Base-by-base conservation (phyloP, 2,797 vertebrate genomes). In the Cygnus olor region DNA sequence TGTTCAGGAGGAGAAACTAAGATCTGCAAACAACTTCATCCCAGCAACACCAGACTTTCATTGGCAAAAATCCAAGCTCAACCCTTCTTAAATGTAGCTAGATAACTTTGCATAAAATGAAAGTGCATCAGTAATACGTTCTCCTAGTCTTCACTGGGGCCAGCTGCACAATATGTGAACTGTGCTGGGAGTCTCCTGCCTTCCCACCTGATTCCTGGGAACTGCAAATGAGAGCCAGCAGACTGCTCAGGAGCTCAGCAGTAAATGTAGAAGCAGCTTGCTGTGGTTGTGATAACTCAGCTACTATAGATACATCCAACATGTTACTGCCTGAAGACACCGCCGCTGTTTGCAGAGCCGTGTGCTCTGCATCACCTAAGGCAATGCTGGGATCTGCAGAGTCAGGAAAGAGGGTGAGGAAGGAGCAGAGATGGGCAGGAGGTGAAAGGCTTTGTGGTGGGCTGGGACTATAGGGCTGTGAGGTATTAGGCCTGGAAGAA, bases 61-160 rank as follows among this genome's bases (percentile, higher is more conserved):
- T 21, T 16, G 19, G 51, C 44, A 51, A 76, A 82, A 80, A 42
- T 44, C 20, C 28, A 51, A 44, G 40, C 20, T 58, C 20, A 36
- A 0, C 2, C 7, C 76, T 38, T 40, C 9, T 34, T 58, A 30
- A 70, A 19, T 28, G 18, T 6, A 51, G 38, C n/a, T 36, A 24
- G n/a, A 27, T 11, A 60, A 32, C 2, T 44, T 28, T 30, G 5
- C 7, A 2, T 60, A 15, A 66, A 79, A 40, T 24, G 10, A 3
- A 69, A 64, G 28, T 1, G 13, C 16, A 17, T 19, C 18, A 16
- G 3, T 25, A 54, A 24, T 3, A 69, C 34, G 10, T 30, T 27
- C 38, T 5, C 21, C 2, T 9, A 5, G 11, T 14, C n/a, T 13
- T 72, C 5, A 1, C 0, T 40, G 14, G 30, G 57, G 16, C 34